Conservation (phyloP, 2,113 vertebrate species). For the Herpetotheres cachinnans region DNA sequence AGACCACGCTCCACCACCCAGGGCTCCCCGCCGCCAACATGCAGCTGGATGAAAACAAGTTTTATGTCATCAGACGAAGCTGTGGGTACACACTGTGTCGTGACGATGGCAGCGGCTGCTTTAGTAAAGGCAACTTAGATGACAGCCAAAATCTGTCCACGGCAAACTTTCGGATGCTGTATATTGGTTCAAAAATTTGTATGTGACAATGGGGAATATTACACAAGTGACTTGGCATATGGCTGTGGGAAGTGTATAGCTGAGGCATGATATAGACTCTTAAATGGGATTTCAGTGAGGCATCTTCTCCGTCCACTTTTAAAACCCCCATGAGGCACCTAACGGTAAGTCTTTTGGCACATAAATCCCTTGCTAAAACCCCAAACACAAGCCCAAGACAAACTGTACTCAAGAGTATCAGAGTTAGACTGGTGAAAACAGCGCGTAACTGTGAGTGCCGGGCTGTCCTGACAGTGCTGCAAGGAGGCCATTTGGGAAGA, state of each 20-base stretch:
- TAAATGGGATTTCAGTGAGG: background rate
- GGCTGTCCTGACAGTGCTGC: background rate
- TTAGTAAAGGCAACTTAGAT: background rate
- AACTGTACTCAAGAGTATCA: rapidly evolving
- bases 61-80: too few relatives aligned
- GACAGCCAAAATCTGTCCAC: background rate
- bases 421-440: background rate
- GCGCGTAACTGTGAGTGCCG: rapidly evolving
- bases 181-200: background rate
- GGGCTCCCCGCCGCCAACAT: too few relatives aligned
- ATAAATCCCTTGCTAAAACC: background rate
- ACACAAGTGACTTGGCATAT: background rate
- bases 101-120: background rate
- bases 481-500: background rate
- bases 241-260: background rate
- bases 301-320: background rate
- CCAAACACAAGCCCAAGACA: background rate
- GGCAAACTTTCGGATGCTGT: background rate
- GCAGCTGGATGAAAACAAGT: background rate
- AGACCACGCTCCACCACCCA: background rate
- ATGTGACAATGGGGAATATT: background rate
- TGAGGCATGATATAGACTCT: background rate
- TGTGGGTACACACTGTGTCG: too few relatives aligned
- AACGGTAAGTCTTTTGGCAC: background rate
- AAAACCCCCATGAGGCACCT: background rate